Conservation (phyloP, 53 echinoderm and acorn worm genomes). For the Hippasteria phrygiana region DNA sequence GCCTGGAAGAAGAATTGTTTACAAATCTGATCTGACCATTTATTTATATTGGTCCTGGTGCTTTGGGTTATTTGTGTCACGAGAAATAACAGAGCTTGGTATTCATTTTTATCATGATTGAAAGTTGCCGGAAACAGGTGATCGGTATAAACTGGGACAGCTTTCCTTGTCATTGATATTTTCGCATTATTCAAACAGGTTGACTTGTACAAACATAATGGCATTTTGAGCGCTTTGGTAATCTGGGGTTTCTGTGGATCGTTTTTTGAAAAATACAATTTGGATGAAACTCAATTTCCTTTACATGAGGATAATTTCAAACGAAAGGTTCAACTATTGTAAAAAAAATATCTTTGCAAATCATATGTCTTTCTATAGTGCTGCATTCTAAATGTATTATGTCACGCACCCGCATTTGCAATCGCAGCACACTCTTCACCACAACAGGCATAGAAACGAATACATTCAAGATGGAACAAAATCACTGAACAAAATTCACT, state of each 20-base stretch:
- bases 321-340: too few relatives aligned
- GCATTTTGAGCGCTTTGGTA: too few relatives aligned
- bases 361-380: too few relatives aligned
- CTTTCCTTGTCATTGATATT: neutral
- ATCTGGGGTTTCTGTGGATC: too few relatives aligned
- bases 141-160: neutral
- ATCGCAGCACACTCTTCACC: too few relatives aligned
- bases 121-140: neutral
- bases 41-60: slow-evolving; percentile 1
- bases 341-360: too few relatives aligned
- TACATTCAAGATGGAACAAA: neutral
- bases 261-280: too few relatives aligned
- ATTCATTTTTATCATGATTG: neutral
- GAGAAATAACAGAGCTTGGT: neutral
- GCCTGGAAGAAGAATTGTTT: neutral
- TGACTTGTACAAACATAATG: neutral
- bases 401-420: too few relatives aligned
- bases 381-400: too few relatives aligned
- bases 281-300: too few relatives aligned
- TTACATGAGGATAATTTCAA: too few relatives aligned
- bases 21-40: slow-evolving; percentile 17
- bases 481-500: neutral
- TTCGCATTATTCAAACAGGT: neutral
- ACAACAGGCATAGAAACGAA: neutral
- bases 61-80: slow-evolving; percentile 20